Evolutionary conservation across 1,140 invertebrate species (phyloP).

Genomic region (Sarcophaga peregrina): DNA sequence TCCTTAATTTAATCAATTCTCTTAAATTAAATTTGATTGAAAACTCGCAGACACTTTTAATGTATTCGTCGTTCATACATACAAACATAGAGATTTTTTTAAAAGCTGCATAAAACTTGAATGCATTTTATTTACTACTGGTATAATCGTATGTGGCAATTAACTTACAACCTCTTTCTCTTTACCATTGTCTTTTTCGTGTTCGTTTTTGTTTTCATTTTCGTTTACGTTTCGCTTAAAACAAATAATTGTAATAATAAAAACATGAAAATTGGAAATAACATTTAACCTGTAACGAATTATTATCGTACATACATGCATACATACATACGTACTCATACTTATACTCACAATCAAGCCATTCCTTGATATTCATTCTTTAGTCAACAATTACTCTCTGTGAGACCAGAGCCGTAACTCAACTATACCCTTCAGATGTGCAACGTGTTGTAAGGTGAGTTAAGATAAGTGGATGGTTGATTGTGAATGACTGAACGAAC

Average conservation of each 20-base stretch:
- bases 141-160: neutral
- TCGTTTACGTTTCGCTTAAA: conserved; percentile 9
- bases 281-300: conserved; percentile 34
- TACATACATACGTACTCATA: neutral
- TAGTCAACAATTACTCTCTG: conserved; percentile 20
- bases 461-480: conserved; percentile 17
- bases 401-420: conserved; percentile 16
- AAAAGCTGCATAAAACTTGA: too few relatives aligned
- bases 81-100: too few relatives aligned
- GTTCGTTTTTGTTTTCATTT: conserved; percentile 8
- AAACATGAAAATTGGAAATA: conserved; percentile 40
- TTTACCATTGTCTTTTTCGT: neutral
- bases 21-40: neutral
- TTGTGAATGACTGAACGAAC: conserved; percentile 10
- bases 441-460: conserved; percentile 28
- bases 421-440: neutral
- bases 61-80: too few relatives aligned
- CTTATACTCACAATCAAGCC: neutral
- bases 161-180: neutral
- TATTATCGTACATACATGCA: neutral
- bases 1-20: neutral
- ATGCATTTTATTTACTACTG: too few relatives aligned
- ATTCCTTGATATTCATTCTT: conserved; percentile 18
- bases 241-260: conserved; percentile 1
- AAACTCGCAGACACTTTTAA: neutral